phyloP scores from a whole-genome alignment of 2,888 invertebrate genomes.

The Synergus umbraculus region DNA sequence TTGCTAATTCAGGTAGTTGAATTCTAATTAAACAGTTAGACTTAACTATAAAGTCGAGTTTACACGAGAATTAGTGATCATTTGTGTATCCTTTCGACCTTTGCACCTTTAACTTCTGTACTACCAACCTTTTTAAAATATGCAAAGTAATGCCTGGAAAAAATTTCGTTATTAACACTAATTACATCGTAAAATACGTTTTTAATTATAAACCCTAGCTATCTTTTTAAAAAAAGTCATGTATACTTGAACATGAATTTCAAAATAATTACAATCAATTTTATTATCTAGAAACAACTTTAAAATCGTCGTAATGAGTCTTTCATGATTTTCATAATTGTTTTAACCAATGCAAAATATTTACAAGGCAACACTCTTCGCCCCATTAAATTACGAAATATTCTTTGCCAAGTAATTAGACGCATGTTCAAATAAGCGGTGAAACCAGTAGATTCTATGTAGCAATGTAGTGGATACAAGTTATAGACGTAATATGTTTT shows the following conservation, averaged over 20 bases:
- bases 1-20: background rate
- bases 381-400: slow-evolving; percentile 44
- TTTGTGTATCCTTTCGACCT: background rate
- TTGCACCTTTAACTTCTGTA: background rate
- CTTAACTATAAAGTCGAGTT: background rate
- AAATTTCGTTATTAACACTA: background rate
- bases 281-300: background rate
- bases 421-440: slow-evolving; percentile 53
- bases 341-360: slow-evolving; percentile 31
- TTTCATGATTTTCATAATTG: slow-evolving; percentile 13
- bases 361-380: slow-evolving; percentile 15
- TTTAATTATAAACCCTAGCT: background rate
- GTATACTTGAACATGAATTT: no score
- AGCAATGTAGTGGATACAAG: slow-evolving; percentile 54
- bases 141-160: background rate
- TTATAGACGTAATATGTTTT: slow-evolving; percentile 58
- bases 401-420: slow-evolving; percentile 54
- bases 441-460: slow-evolving; percentile 50
- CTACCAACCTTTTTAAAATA: background rate
- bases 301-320: background rate
- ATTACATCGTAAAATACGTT: background rate
- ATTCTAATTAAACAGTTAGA: background rate
- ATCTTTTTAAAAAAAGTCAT: no score
- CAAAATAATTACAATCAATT: background rate
- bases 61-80: background rate